Percentiles rank a stretch among this genome's conserved stretches.
Conservation (phyloP, 2,113 vertebrate genomes). For the Pardalotus punctatus region DNA sequence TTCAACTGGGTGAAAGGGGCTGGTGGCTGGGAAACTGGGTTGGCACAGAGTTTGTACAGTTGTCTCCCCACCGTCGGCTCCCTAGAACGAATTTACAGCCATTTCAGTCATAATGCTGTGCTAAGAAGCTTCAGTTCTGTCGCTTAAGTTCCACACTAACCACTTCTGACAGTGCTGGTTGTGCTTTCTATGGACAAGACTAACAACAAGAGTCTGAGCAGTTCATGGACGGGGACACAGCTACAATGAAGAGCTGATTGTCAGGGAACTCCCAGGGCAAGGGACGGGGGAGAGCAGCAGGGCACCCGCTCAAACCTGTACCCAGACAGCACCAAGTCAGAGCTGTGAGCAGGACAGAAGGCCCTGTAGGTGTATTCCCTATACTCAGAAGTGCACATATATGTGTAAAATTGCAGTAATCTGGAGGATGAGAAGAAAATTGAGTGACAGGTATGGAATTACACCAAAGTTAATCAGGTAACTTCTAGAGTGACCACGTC, state of each 20-base stretch:
- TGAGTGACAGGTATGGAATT: background rate
- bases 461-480: background rate
- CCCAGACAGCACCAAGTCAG: background rate
- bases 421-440: background rate
- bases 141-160: rapidly evolving
- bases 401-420: background rate
- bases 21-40: rapidly evolving
- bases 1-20: no score
- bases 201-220: rapidly evolving
- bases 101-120: background rate
- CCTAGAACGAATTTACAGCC: background rate
- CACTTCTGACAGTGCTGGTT: rapidly evolving
- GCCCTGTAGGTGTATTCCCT: background rate
- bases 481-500: background rate
- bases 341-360: background rate
- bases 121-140: background rate
- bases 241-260: background rate
- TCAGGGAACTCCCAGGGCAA: rapidly evolving
- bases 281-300: background rate
- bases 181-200: background rate
- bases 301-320: background rate
- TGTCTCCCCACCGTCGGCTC: background rate
- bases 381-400: rapidly evolving
- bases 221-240: rapidly evolving
- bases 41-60: rapidly evolving